These are phyloP conservation scores for Cheumatopsyche charites DNA, from an alignment of 1,140 invertebrate species.

Conservation along the genomic window DNA sequence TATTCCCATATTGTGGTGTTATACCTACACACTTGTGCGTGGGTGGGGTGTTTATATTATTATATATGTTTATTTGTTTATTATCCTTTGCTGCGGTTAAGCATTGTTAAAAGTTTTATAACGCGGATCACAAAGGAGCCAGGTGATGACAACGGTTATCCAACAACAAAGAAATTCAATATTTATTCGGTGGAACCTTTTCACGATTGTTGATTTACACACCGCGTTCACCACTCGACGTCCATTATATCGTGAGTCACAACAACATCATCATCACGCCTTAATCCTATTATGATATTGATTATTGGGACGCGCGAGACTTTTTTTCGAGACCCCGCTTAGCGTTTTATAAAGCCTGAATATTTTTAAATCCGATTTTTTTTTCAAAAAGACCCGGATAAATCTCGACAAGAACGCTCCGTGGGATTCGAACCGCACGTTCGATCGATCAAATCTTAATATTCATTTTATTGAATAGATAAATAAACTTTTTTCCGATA, in stretches of 20 bases:
- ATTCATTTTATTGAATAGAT: too few species aligned
- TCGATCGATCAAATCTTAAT: too few species aligned
- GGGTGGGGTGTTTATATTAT: too few species aligned
- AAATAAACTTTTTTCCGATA: too few species aligned
- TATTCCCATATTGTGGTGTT: too few species aligned
- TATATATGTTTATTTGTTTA: too few species aligned
- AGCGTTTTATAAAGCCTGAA: neutral
- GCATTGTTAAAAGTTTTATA: slow-evolving; percentile 27
- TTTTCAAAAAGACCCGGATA: too few species aligned
- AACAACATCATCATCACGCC: slow-evolving; percentile 10
- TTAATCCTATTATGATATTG: slow-evolving; percentile 18
- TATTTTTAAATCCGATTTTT: neutral
- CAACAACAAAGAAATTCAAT: slow-evolving; percentile 19
- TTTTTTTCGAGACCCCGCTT: slow-evolving; percentile 2
- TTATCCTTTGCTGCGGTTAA: neutral
- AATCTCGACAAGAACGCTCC: too few species aligned
- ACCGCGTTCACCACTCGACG: neutral
- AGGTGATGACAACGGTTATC: slow-evolving; percentile 19
- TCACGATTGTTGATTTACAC: slow-evolving; percentile 26
- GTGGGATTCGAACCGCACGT: too few species aligned
- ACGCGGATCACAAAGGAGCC: neutral
- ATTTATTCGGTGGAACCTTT: slow-evolving; percentile 25
- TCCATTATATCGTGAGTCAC: slow-evolving; percentile 15
- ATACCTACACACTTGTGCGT: too few species aligned
- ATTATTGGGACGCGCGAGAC: slow-evolving; percentile 6